A percentile compares a stretch with the other conserved stretches of the same genome.
Evolutionary conservation across 2,113 vertebrate genomes (phyloP).

Genomic region (Nerophis lumbriciformis): DNA sequence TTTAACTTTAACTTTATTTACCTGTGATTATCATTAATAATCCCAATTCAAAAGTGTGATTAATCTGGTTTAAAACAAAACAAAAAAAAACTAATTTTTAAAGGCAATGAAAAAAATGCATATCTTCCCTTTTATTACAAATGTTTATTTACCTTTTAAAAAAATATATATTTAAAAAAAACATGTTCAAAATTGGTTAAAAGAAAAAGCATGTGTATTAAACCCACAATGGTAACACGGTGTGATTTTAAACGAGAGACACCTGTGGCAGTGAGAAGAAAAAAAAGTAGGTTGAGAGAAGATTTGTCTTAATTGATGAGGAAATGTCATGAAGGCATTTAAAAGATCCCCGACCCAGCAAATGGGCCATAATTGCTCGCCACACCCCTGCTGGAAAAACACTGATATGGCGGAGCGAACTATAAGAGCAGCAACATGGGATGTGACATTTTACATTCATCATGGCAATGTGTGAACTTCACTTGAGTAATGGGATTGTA

Average conservation of each 20-base stretch:
- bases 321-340: constrained; percentile 1
- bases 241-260: neutral
- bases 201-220: too few species aligned
- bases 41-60: too few species aligned
- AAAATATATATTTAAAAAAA: too few species aligned
- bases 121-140: too few species aligned
- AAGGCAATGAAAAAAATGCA: too few species aligned
- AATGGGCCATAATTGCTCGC: constrained; percentile 21
- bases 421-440: constrained; percentile 62
- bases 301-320: neutral
- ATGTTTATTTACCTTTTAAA: too few species aligned
- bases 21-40: too few species aligned
- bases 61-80: too few species aligned
- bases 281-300: neutral
- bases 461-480: constrained; percentile 50
- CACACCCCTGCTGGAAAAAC: constrained; percentile 41
- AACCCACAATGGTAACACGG: too few species aligned
- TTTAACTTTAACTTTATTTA: too few species aligned
- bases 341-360: constrained; percentile 9
- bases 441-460: constrained; percentile 56
- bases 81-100: too few species aligned
- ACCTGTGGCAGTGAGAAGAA: neutral
- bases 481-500: constrained; percentile 54
- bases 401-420: constrained; percentile 39
- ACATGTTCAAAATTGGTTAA: too few species aligned